Evolutionary conservation across 2,113 vertebrate genomes (phyloP), one percentile per base, ranked within the genome.

Genomic region (Leptobrachium ailaonicum): DNA sequence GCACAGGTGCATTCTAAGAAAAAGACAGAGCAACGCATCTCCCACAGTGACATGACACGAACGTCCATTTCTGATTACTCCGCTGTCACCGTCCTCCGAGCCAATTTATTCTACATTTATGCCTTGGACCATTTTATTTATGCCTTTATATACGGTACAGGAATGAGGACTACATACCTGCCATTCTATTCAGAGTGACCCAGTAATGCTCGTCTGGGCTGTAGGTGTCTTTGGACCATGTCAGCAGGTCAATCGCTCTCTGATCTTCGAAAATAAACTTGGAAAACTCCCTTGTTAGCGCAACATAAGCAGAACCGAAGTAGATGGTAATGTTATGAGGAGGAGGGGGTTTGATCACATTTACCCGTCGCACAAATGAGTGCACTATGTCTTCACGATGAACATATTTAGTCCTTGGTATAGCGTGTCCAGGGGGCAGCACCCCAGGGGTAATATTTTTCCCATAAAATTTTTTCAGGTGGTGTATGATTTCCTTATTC

Each of bases 181-280:
- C 82, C 58, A 92, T 87, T 77, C 90, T 82, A 62, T 89, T 92
- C 8, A 92, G 88, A 0, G 91, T 91, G 41, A 92, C 90, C 90
- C 90, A 91, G 79, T 90, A 92, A 80, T 92, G 91, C 42, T 92
- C 91, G 3, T 92, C 91, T 0, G 91, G 91, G 9, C 89, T 90
- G 6, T 88, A 92, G 11, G 90, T 92, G 13, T 92, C 88, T 75
- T 83, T 87, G 2, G 91, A 92, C 91, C 91, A 92, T 2, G 74
- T 73, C 0, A 91, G 82, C 6, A 92, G 71, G 74, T 91, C 89
- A 43, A 81, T 45, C 47, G 91, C 91, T 58, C 86, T 81, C 4
- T 66, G 41, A 82, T 92, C 89, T 3, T 9, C 20, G 9, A 91
- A 67, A 40, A 91, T 53, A 8, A 91, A 92, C 69, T 78, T 62